These are phyloP conservation scores for Zaprionus vittiger DNA, from an alignment of 1,140 invertebrate genomes.

Conservation along the genomic window DNA sequence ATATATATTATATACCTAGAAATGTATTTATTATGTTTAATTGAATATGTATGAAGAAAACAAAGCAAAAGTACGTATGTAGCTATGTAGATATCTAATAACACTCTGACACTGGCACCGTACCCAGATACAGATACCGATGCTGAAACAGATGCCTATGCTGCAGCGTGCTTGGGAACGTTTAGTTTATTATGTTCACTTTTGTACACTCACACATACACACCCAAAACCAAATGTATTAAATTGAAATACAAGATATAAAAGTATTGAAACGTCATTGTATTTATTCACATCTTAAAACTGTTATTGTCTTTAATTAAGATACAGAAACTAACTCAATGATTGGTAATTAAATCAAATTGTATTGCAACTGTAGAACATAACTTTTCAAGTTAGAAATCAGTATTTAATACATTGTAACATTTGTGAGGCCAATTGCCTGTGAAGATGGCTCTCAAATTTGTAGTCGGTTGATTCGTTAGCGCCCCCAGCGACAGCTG, in stretches of 20 bases:
- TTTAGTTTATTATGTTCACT: conserved; percentile 78
- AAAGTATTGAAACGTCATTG: background rate
- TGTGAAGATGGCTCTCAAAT: background rate
- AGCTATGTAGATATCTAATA: conserved; percentile 75
- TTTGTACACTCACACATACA: conserved; percentile 60
- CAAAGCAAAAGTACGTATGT: conserved; percentile 56
- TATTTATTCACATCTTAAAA: background rate
- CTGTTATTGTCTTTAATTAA: background rate
- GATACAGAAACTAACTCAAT: background rate
- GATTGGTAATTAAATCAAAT: background rate
- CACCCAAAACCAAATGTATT: conserved; percentile 74
- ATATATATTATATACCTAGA: conserved; percentile 49
- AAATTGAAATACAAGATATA: conserved; percentile 55
- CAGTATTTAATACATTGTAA: background rate
- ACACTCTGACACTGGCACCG: conserved; percentile 34
- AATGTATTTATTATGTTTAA: conserved; percentile 80
- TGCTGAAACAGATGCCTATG: background rate
- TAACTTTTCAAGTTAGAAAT: background rate
- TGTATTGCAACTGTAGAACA: background rate
- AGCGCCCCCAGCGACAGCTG: conserved; percentile 9
- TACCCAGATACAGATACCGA: conserved; percentile 27
- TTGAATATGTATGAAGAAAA: conserved; percentile 57
- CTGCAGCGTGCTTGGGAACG: conserved; percentile 41
- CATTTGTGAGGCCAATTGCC: background rate
- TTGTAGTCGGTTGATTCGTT: background rate